Evolutionary conservation across 2,888 invertebrate genomes (phyloP), one percentile per base, ranked within the genome.

Genomic region (Himalopsyche japonica): DNA sequence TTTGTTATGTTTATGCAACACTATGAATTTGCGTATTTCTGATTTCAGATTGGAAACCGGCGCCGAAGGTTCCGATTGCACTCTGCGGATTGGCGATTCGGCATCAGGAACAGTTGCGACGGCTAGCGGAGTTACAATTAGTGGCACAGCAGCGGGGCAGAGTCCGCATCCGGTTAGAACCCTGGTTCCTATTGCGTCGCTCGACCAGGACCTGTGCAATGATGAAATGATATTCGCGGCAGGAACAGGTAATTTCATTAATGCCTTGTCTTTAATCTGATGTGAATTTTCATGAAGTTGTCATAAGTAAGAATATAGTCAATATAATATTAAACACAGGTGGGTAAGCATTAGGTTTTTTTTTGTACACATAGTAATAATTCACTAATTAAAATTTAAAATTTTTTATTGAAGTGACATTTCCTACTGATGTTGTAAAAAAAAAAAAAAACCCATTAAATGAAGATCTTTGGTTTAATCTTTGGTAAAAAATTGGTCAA

Each of bases 161-260:
- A 30, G 34, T 24, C 57, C 57, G 20, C 20, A 57, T 12, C 15
- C 88, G 89, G 0, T 49, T 79, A 89, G 48, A 89, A 88, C 81
- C 88, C 88, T 82, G 88, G 94, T 94, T 84, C 94, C 95, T 12
- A 94, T 95, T 83, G 95, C 95, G 0, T 94, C 94, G 0, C 89
- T 95, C 85, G 95, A 95, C 89, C 94, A 94, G 88, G 95, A 94
- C 85, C 89, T 95, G 83, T 95, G 95, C 84, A 92, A 92, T 80
- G 96, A 96, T 87, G 95, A 95, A 88, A 91, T 95, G 87, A 91
- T 94, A 87, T 93, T 94, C 88, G 91, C 94, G 87, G 93, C 94
- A 88, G 94, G 94, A 94, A 89, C 80, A 20, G 57, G 34, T 81
- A 8, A 82, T 89, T 91, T 89, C 1, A 32, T 18, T n/a, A n/a